Conservation (phyloP, 2,888 invertebrate species). For the Ectobius pallidus region DNA sequence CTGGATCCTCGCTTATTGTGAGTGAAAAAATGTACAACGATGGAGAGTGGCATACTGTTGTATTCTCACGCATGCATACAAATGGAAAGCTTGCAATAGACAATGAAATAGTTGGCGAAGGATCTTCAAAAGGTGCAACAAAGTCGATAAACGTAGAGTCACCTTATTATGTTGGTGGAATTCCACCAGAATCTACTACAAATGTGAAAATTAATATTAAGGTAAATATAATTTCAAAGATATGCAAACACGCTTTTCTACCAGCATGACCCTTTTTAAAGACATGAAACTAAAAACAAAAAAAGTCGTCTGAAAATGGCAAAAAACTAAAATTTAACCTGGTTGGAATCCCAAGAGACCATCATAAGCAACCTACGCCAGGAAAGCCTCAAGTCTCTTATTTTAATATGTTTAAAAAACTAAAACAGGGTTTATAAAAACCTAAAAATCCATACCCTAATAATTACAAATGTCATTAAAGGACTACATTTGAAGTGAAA, state of each 20-base stretch:
- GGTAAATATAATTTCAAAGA: constrained; percentile 48
- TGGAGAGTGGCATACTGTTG: constrained; percentile 79
- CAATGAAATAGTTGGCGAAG: constrained; percentile 60
- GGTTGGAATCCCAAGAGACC: no score
- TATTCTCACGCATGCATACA: constrained; percentile 66
- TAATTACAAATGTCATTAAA: background rate
- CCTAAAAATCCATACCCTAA: background rate
- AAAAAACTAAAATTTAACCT: no score
- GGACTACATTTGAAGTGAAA: no score
- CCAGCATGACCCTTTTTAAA: no score
- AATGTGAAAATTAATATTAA: constrained; percentile 54
- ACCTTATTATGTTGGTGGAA: constrained; percentile 84
- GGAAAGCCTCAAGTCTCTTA: no score
- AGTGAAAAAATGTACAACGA: constrained; percentile 69
- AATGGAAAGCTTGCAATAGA: constrained; percentile 73
- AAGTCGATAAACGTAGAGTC: constrained; percentile 65
- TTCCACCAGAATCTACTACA: constrained; percentile 59
- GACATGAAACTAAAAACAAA: no score
- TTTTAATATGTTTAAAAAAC: no score
- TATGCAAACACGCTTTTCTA: no score
- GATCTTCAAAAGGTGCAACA: constrained; percentile 57
- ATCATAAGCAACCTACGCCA: no score
- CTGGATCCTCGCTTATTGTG: constrained; percentile 63
- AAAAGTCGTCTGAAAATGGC: no score
- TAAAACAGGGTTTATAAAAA: no score